These are phyloP conservation scores for Hirtodrosophila duncani DNA, from an alignment of 2,888 invertebrate species.

Conservation along the genomic window DNA sequence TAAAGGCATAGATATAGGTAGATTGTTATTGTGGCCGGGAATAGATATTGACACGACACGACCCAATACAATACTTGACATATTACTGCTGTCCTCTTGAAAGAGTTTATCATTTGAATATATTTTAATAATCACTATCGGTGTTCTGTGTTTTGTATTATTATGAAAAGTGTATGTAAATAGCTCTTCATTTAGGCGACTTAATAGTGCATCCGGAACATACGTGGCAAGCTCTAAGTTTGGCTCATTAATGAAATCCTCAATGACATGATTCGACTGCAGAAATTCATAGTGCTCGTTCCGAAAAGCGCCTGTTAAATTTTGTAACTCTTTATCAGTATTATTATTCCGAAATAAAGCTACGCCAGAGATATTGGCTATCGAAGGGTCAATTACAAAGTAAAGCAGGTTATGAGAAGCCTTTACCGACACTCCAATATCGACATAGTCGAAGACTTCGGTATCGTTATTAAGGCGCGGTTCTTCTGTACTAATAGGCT, in stretches of 20 bases:
- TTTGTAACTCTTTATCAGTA: slow-evolving; percentile 1
- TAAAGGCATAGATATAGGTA: slow-evolving; percentile 80
- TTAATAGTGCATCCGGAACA: slow-evolving; percentile 79
- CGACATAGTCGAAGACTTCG: slow-evolving; percentile 55
- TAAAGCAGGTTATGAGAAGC: slow-evolving; percentile 66
- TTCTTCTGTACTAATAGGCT: background rate
- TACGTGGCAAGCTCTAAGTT: slow-evolving; percentile 81
- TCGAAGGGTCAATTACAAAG: slow-evolving; percentile 67
- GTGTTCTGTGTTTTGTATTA: slow-evolving; percentile 53
- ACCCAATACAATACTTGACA: slow-evolving; percentile 72
- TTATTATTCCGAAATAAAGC: slow-evolving; percentile 53
- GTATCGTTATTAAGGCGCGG: slow-evolving; percentile 1
- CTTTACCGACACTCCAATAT: slow-evolving; percentile 69
- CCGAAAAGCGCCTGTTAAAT: slow-evolving; percentile 51
- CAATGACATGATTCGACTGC: slow-evolving; percentile 77
- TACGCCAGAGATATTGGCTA: slow-evolving; percentile 74
- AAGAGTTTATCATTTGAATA: slow-evolving; percentile 81
- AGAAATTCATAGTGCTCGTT: slow-evolving; percentile 70
- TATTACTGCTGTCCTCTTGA: slow-evolving; percentile 77
- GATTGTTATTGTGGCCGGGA: slow-evolving; percentile 81
- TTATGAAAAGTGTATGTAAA: slow-evolving; percentile 40
- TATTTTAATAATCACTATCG: slow-evolving; percentile 80
- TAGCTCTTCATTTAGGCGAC: slow-evolving; percentile 76
- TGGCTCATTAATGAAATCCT: slow-evolving; percentile 79
- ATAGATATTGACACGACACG: slow-evolving; percentile 82